Percentiles rank a stretch among this genome's conserved stretches.
These are phyloP conservation scores for Ameiurus melas DNA, from an alignment of 2,113 vertebrate species.

Conservation along the genomic window DNA sequence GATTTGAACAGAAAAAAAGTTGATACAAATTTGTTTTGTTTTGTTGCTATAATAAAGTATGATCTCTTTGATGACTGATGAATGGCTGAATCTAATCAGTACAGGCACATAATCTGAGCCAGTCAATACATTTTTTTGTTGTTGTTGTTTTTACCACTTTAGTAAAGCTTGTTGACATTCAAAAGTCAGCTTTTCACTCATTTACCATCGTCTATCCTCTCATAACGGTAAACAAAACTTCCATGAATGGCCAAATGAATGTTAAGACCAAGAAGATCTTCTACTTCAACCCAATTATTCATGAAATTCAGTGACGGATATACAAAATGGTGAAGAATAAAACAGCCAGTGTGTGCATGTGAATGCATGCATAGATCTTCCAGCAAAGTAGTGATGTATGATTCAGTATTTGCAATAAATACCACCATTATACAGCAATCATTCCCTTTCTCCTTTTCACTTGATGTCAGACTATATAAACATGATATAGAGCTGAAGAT, in stretches of 20 bases:
- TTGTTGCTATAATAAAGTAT: not conserved
- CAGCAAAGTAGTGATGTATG: not conserved
- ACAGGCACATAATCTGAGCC: not conserved
- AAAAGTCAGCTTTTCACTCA: not conserved
- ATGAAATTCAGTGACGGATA: not conserved
- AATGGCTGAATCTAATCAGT: not conserved
- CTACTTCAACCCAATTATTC: too few relatives aligned
- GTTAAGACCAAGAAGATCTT: not conserved
- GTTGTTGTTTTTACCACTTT: not conserved
- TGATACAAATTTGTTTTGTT: not conserved
- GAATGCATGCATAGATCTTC: not conserved
- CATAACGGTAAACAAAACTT: not conserved
- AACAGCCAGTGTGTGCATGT: not conserved
- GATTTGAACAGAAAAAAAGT: not conserved
- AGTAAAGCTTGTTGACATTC: not conserved
- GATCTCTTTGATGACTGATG: not conserved
- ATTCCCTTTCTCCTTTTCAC: conserved; percentile 1
- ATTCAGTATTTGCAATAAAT: not conserved
- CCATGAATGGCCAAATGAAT: not conserved
- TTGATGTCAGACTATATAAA: not conserved
- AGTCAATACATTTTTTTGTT: not conserved
- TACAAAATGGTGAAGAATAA: not conserved
- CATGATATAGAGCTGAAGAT: not conserved
- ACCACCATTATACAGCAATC: not conserved
- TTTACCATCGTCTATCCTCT: not conserved